Base-by-base conservation (phyloP, 2,888 invertebrate species). In the Morpho achilles region DNA sequence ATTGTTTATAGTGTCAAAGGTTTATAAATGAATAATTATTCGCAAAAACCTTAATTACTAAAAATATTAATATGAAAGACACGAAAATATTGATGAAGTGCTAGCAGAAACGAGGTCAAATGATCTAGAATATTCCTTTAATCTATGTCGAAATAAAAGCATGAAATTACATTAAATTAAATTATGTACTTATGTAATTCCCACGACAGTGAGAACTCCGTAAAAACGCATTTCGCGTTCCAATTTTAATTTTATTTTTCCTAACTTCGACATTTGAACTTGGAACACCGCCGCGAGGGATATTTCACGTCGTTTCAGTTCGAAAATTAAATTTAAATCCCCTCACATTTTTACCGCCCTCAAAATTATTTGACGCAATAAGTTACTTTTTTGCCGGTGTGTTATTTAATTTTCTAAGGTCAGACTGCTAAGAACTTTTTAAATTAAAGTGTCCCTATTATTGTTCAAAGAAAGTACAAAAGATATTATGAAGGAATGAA, bases 291-390 rank as follows among this genome's bases (percentile, higher is more conserved):
- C 84, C 84, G 73, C 80, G 73, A 74, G 87, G 87, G 79, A 87
- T 83, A 77, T 82, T 87, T 82, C 82, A 82, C 84, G 85, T 83
- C 81, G 82, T 86, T 87, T 71, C 79, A 74, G 82, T 82, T 83
- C 79, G 80, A 80, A 89, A 89, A 89, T 90, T 89, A 88, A 90
- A 89, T 90, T 90, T 86, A 84, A 87, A 83, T 84, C 86, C 90
- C 88, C 88, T 80, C 77, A 75, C 77, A 76, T 84, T 89, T 87
- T 86, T 86, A 71, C 83, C 81, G 79, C 87, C 87, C 87, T 82
- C 73, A 74, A 65, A 84, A 87, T 88, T 83, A 84, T 83, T 79
- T 78, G 79, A 74, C 73, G 75, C 79, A 76, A 79, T 78, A 77
- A 81, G 78, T 77, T 79, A 73, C 77, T 82, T 77, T 79, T 70